A percentile compares a stretch with the other conserved stretches of the same genome.
phyloP scores from a whole-genome alignment of 2,888 invertebrate genomes.

The Anodontia alba region DNA sequence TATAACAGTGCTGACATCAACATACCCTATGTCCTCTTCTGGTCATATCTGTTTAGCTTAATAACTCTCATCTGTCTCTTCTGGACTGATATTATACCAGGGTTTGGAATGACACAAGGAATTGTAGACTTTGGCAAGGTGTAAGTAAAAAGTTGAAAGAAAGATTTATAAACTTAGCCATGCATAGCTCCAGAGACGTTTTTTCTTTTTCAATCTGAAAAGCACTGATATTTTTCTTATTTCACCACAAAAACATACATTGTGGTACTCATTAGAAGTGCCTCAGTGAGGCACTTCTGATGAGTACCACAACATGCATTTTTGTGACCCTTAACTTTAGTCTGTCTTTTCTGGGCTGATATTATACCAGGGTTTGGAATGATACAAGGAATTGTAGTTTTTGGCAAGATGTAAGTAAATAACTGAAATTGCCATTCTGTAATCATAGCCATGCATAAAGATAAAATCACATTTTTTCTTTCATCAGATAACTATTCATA shows the following conservation, averaged over 20 bases:
- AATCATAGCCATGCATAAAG: too few species aligned
- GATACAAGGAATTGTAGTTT: constrained; percentile 52
- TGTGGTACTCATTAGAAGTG: too few species aligned
- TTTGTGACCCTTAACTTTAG: constrained; percentile 56
- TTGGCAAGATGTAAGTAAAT: constrained; percentile 54
- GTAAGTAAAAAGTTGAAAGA: too few species aligned
- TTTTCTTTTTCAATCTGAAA: background rate
- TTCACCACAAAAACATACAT: too few species aligned
- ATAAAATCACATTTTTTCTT: background rate
- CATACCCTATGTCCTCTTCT: constrained; percentile 70
- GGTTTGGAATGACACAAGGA: constrained; percentile 69
- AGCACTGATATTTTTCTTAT: too few species aligned
- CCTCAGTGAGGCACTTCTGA: too few species aligned
- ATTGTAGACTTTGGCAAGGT: constrained; percentile 56
- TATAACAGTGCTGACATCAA: constrained; percentile 47
- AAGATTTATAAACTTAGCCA: too few species aligned
- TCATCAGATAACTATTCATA: too few species aligned
- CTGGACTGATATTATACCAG: constrained; percentile 76
- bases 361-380: constrained; percentile 76
- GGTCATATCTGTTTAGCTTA: constrained; percentile 65
- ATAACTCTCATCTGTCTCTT: constrained; percentile 59
- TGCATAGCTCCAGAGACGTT: background rate
- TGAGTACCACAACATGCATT: too few species aligned
- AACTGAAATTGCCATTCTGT: background rate
- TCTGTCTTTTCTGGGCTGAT: constrained; percentile 73